Conservation (phyloP, 1,140 invertebrate genomes). For the Nilaparvata lugens region DNA sequence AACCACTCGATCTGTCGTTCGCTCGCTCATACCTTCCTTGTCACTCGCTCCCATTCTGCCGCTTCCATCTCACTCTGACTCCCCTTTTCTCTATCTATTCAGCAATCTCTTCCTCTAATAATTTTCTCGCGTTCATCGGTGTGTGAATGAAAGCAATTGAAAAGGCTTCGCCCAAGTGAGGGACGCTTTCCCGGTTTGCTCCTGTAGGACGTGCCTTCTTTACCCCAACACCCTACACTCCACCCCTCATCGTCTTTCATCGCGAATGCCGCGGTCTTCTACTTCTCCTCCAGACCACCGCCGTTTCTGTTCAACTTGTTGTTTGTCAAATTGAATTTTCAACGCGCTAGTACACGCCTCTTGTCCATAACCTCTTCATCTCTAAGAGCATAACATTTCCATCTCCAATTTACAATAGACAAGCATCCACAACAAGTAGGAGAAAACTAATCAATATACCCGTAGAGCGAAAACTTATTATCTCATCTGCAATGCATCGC, state of each 20-base stretch:
- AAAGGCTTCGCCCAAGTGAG: neutral
- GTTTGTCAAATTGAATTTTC: conserved; percentile 5
- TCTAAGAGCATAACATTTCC: too few relatives aligned
- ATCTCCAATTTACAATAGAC: too few relatives aligned
- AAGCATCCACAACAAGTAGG: too few relatives aligned
- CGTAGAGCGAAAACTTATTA: too few relatives aligned
- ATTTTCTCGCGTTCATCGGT: conserved; percentile 1
- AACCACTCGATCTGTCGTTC: too few relatives aligned
- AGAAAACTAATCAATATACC: too few relatives aligned
- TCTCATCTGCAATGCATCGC: too few relatives aligned
- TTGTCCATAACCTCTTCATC: too few relatives aligned
- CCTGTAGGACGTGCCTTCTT: neutral
- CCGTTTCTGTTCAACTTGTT: neutral
- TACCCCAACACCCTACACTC: neutral
- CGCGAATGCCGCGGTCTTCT: neutral
- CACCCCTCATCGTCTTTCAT: neutral
- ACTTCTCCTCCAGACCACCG: too few relatives aligned
- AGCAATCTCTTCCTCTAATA: conserved; percentile 1
- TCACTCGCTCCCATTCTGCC: too few relatives aligned
- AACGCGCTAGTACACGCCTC: neutral
- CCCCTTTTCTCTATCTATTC: neutral
- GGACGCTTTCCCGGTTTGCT: neutral
- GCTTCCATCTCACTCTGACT: neutral
- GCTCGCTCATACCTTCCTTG: too few relatives aligned
- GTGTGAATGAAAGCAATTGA: conserved; percentile 5